Conservation (phyloP, 37 sponge, comb jelly and placozoan genomes). For the Diacarnus erythraeanus region DNA sequence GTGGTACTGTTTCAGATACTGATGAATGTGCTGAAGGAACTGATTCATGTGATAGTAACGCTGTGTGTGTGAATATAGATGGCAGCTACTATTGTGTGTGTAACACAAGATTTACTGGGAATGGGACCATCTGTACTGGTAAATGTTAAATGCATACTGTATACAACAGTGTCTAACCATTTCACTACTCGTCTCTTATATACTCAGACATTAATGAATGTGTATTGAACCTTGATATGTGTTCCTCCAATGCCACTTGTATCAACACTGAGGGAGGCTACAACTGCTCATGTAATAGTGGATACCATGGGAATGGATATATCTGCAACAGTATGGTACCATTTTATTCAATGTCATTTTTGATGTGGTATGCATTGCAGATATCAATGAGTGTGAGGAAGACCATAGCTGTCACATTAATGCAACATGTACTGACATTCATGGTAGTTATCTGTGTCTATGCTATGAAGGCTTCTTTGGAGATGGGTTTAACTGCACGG, state of each 20-base stretch:
- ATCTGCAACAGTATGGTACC: no score
- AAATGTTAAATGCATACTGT: no score
- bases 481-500: constrained; percentile 8
- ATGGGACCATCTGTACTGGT: not conserved
- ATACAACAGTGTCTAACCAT: no score
- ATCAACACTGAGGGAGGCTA: no score
- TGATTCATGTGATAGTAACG: not conserved
- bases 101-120: not conserved
- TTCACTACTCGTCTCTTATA: no score
- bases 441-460: constrained; percentile 38
- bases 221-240: no score
- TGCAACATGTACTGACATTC: constrained; percentile 31
- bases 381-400: constrained; percentile 51
- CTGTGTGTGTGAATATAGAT: not conserved
- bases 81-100: not conserved
- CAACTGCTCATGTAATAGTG: no score
- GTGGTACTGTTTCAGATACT: not conserved
- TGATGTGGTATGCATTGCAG: constrained; percentile 6
- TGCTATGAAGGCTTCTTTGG: constrained; percentile 49
- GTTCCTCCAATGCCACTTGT: no score
- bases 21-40: constrained; percentile 9
- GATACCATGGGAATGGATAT: no score
- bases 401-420: not conserved
- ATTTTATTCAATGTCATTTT: not conserved
- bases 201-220: no score